Conservation (phyloP, 1,140 invertebrate species). For the Spodoptera litura region DNA sequence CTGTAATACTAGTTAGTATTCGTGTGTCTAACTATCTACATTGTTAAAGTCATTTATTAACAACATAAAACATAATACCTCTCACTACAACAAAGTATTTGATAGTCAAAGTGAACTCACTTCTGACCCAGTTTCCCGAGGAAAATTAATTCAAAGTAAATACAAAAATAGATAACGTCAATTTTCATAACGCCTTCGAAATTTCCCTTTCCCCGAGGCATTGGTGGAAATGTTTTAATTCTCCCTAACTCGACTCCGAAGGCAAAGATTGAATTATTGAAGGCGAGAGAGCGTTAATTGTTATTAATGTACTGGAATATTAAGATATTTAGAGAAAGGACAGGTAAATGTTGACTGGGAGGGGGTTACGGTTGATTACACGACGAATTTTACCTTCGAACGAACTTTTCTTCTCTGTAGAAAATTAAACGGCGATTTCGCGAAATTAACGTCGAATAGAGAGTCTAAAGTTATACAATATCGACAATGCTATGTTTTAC, state of each 20-base stretch:
- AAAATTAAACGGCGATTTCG: background rate
- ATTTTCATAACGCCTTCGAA: constrained; percentile 39
- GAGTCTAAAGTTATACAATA: background rate
- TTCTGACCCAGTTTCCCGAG: background rate
- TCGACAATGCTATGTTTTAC: too few species aligned
- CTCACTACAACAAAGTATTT: background rate
- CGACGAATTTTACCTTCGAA: constrained; percentile 28
- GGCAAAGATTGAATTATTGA: constrained; percentile 59
- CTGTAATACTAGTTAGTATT: too few species aligned
- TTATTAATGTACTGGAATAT: constrained; percentile 54
- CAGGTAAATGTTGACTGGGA: constrained; percentile 38
- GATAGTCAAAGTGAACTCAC: constrained; percentile 10
- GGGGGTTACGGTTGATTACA: constrained; percentile 25
- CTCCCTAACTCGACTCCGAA: constrained; percentile 53
- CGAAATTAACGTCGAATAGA: background rate
- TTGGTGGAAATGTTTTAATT: constrained; percentile 49
- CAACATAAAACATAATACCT: too few species aligned
- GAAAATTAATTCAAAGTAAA: constrained; percentile 35
- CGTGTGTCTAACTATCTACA: too few species aligned
- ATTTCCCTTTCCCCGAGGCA: constrained; percentile 35
- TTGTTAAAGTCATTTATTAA: too few species aligned
- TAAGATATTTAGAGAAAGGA: constrained; percentile 39
- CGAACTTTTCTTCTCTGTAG: constrained; percentile 6
- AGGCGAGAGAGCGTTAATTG: constrained; percentile 57
- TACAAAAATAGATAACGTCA: constrained; percentile 39